Conservation (phyloP, 2,113 vertebrate species). For the Solea solea region DNA sequence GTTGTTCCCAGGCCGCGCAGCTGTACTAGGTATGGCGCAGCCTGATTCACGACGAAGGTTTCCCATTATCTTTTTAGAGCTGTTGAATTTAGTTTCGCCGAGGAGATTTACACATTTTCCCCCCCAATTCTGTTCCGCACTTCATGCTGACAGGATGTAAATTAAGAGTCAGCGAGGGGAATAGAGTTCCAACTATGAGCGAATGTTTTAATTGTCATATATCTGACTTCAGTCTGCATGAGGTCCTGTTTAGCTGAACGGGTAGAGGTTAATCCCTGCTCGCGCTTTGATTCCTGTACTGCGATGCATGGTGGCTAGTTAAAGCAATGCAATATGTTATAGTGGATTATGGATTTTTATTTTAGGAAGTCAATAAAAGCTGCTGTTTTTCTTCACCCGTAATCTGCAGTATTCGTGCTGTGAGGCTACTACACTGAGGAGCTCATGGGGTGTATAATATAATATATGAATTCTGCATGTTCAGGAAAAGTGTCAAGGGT, state of each 20-base stretch:
- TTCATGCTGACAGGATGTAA: conserved; percentile 44
- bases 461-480: conserved; percentile 11
- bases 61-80: conserved; percentile 51
- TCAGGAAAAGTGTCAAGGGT: conserved; percentile 17
- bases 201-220: conserved; percentile 19
- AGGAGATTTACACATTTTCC: conserved; percentile 46
- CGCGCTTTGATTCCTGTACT: conserved; percentile 12
- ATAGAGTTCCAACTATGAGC: conserved; percentile 12
- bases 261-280: conserved; percentile 21
- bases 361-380: neutral
- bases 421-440: conserved; percentile 6
- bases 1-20: conserved; percentile 46
- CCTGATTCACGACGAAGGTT: conserved; percentile 49
- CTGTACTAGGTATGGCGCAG: conserved; percentile 31
- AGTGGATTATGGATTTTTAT: neutral
- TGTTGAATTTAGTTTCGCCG: conserved; percentile 38
- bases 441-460: neutral
- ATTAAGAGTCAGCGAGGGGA: conserved; percentile 34
- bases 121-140: conserved; percentile 22
- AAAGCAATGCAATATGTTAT: conserved; percentile 2
- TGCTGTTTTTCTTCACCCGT: neutral
- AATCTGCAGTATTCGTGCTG: conserved; percentile 12
- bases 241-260: conserved; percentile 40
- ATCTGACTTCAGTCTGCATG: conserved; percentile 45
- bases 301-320: neutral